These are phyloP conservation scores for Muscicapa adusta DNA, from an alignment of 2,113 vertebrate genomes.

Conservation along the genomic window DNA sequence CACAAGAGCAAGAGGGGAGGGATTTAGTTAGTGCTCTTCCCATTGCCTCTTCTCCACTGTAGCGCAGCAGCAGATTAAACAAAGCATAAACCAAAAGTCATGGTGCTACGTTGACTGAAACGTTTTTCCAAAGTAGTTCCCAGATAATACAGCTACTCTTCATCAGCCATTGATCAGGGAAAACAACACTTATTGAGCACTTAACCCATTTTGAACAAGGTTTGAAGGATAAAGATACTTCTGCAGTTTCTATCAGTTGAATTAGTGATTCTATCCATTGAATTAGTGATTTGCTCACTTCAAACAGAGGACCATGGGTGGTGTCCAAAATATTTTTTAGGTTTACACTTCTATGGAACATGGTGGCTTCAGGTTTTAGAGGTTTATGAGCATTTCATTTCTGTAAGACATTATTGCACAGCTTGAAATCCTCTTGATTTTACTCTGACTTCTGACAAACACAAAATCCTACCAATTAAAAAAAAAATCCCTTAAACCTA, in stretches of 20 bases:
- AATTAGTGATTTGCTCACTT: neutral
- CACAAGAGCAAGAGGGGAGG: neutral
- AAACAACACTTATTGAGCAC: neutral
- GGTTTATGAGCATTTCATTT: neutral
- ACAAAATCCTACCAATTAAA: neutral
- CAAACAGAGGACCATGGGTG: neutral
- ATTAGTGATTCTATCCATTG: neutral
- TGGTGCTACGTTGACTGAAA: neutral
- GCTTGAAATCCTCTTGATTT: neutral
- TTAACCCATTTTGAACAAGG: neutral
- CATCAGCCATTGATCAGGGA: neutral
- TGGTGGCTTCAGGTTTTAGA: neutral
- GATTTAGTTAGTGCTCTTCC: neutral
- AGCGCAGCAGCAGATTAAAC: neutral
- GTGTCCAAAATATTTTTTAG: neutral
- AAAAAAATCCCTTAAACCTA: neutral
- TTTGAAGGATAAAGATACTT: neutral
- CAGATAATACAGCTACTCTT: neutral
- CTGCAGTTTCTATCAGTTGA: neutral
- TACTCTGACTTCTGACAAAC: neutral
- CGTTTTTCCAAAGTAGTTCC: neutral
- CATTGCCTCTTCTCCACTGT: neutral
- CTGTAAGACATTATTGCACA: neutral
- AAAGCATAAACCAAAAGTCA: neutral
- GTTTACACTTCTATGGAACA: neutral